Evolutionary conservation across 1,140 invertebrate genomes (phyloP).

Genomic region (Lepidostoma basale): DNA sequence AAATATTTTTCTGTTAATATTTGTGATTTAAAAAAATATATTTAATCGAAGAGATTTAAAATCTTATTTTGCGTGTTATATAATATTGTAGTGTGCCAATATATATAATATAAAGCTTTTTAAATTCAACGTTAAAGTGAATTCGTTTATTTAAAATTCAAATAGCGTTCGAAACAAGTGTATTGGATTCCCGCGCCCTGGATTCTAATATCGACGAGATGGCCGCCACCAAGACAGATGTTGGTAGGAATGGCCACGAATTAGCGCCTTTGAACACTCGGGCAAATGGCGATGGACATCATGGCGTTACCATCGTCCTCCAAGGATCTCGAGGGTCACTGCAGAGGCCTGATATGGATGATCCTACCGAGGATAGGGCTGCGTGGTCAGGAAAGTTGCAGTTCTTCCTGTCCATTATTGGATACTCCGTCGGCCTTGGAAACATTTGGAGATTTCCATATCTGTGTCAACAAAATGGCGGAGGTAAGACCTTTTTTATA

Average conservation of each 20-base stretch:
- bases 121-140: not conserved
- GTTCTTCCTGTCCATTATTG: constrained; percentile 89
- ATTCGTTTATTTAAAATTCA: not conserved
- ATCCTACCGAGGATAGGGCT: constrained; percentile 68
- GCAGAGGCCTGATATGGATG: constrained; percentile 51
- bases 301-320: constrained; percentile 69
- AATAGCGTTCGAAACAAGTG: not conserved
- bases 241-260: constrained; percentile 74
- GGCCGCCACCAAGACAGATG: constrained; percentile 59
- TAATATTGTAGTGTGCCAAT: too few relatives aligned
- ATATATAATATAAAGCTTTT: not conserved
- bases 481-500: too few relatives aligned
- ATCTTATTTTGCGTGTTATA: too few relatives aligned
- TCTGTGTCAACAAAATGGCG: constrained; percentile 92
- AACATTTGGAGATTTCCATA: constrained; percentile 97
- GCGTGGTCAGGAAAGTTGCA: constrained; percentile 86
- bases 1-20: not conserved
- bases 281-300: constrained; percentile 64
- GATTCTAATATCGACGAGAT: constrained; percentile 44
- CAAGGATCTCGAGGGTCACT: constrained; percentile 57
- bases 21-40: not conserved
- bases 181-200: not conserved
- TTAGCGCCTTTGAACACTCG: constrained; percentile 75
- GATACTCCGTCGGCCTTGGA: constrained; percentile 88
- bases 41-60: constrained; percentile 3